Conservation (phyloP, 2,113 vertebrate genomes). For the Mixornis gularis region DNA sequence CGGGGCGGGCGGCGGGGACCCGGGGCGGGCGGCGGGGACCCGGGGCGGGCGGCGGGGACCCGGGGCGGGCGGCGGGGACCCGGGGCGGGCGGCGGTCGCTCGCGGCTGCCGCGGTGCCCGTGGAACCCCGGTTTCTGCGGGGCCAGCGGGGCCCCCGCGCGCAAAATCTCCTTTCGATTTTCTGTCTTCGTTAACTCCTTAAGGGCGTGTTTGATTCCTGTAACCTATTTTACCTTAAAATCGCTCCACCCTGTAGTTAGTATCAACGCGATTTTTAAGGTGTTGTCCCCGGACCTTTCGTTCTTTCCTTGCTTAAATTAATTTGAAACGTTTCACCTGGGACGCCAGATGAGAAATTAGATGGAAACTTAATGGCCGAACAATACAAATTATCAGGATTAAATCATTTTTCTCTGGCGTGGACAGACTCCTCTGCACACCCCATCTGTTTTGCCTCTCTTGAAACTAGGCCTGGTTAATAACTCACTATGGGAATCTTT, state of each 20-base stretch:
- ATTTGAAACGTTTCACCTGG: not conserved
- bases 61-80: no score
- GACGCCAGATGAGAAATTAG: not conserved
- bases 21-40: no score
- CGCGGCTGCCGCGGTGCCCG: no score
- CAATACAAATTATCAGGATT: not conserved
- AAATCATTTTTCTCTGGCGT: not conserved
- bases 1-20: no score
- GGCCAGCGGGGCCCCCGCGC: not conserved
- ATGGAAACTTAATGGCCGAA: not conserved
- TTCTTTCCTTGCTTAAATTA: not conserved
- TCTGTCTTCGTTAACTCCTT: not conserved
- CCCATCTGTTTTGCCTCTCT: not conserved
- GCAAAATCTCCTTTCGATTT: not conserved
- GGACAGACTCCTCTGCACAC: not conserved
- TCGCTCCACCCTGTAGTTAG: fast-evolving
- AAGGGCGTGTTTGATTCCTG: no score
- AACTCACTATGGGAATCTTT: not conserved
- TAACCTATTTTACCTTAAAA: not conserved
- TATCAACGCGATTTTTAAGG: not conserved
- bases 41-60: no score
- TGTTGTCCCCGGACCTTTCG: not conserved
- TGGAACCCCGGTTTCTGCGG: not conserved
- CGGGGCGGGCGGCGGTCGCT: not conserved
- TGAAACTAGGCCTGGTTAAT: not conserved